Conservation (phyloP, 2,797 vertebrate genomes). For the Squalus acanthias region DNA sequence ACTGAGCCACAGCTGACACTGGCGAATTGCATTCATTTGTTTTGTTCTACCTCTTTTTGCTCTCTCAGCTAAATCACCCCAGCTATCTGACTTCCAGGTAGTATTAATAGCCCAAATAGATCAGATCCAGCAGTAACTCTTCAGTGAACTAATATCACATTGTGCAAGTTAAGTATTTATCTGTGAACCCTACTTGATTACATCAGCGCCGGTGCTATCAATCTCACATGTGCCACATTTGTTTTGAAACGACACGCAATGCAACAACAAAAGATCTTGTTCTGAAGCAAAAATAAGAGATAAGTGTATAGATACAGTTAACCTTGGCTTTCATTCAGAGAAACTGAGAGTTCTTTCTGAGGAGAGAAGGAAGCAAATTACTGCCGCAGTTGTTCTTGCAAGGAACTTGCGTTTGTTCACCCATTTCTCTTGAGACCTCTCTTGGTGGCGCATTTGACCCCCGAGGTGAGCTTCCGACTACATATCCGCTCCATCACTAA, state of each 20-base stretch:
- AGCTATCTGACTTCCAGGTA: conserved; percentile 4
- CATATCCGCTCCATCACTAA: too few relatives aligned
- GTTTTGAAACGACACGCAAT: background rate
- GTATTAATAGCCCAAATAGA: background rate
- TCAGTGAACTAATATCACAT: background rate
- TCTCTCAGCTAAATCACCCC: background rate
- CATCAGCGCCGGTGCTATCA: background rate
- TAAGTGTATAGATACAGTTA: background rate
- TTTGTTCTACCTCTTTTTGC: background rate
- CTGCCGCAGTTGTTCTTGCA: background rate
- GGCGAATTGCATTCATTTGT: conserved; percentile 11
- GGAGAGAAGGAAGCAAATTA: background rate
- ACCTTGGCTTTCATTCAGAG: background rate
- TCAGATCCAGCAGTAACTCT: background rate
- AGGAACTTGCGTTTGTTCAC: background rate
- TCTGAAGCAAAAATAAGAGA: background rate
- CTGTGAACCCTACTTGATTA: background rate
- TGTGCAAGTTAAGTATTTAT: conserved; percentile 21
- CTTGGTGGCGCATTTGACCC: too few relatives aligned
- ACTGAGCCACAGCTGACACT: too few relatives aligned
- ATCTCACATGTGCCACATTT: background rate
- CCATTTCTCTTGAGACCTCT: background rate
- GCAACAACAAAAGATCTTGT: background rate
- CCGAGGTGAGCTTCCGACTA: too few relatives aligned
- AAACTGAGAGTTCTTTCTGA: background rate